phyloP scores from a whole-genome alignment of 2,888 invertebrate genomes.

The Myopa tessellatipennis region DNA sequence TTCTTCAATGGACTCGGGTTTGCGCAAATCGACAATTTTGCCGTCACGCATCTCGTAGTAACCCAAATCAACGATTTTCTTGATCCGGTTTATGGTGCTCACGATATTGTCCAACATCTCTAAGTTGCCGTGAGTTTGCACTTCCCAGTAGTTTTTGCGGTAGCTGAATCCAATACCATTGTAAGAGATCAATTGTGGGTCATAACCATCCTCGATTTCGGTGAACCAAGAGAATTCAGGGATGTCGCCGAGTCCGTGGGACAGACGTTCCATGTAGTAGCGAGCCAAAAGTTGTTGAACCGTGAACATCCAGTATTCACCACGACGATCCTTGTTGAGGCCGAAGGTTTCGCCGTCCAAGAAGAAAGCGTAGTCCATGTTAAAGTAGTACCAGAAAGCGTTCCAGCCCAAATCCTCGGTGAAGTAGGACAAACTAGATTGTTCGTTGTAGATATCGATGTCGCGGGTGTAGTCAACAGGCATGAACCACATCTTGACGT shows the following conservation, averaged over 20 bases:
- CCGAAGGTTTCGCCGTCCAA: conserved; percentile 71
- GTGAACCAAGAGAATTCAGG: conserved; percentile 70
- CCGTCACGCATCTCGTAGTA: conserved; percentile 58
- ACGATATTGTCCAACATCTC: conserved; percentile 48
- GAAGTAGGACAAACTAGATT: conserved; percentile 74
- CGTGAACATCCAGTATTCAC: conserved; percentile 74
- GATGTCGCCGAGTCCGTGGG: conserved; percentile 76
- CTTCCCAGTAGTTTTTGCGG: conserved; percentile 71
- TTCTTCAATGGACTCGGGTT: conserved; percentile 69
- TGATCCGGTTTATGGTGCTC: conserved; percentile 65
- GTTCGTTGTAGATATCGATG: conserved; percentile 67
- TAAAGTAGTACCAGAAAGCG: conserved; percentile 73
- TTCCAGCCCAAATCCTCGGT: conserved; percentile 78
- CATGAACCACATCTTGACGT: conserved; percentile 52
- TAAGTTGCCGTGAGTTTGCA: conserved; percentile 66
- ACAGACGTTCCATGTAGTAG: conserved; percentile 80
- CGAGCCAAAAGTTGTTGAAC: conserved; percentile 77
- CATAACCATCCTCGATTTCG: conserved; percentile 71
- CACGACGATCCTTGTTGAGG: conserved; percentile 71
- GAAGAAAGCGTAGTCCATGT: conserved; percentile 74
- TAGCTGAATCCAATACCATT: conserved; percentile 76
- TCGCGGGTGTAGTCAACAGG: conserved; percentile 72
- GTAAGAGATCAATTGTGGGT: conserved; percentile 72
- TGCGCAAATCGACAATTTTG: conserved; percentile 50
- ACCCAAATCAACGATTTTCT: conserved; percentile 69